Base-by-base conservation (phyloP, 2,113 vertebrate species). In the Philantomba maxwellii region DNA sequence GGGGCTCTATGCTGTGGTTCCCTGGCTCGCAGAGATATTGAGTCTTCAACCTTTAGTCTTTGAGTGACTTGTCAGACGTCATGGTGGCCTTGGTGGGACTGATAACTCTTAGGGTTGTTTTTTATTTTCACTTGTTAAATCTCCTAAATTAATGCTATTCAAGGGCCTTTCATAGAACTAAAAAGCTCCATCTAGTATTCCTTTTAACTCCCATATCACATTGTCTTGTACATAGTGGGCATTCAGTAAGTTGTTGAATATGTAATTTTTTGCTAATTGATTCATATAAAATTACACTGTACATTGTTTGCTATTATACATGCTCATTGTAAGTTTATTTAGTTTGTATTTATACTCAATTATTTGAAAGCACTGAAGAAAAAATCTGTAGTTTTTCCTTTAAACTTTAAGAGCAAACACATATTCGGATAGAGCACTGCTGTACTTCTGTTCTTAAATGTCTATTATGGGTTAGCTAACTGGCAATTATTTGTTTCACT, bases 261-360 rank as follows among this genome's bases (percentile, higher is more conserved):
- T 78, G 39, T 93, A 94, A 93, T 93, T 96, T 97, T 97, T 95
- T 97, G 85, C 93, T 97, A 97, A 97, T 94, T 95, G 87, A 90
- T 51, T 97, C 47, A 73, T 89, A 66, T 95, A 89, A 91, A 97
- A 97, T 96, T 86, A 91, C 23, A 55, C 49, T 95, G 60, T 85
- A 73, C 60, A 86, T 97, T 96, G n/a, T 97, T 96, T 95, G 64
- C 45, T 53, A 19, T 95, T 97, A 94, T 51, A 97, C 84, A 51
- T 93, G 80, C 30, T 95, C 96, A 96, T 96, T 95, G 51, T 90
- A 87, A 55, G 60, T 92, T 95, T 97, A 11, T 91, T 96, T 88
- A 66, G 75, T 85, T 97, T 96, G 33, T 96, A 23, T 96, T 92
- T 97, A 64, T 7, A 88, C 25, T 75, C 73, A 95, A 64, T 94